Conservation (phyloP, 2,888 invertebrate genomes). For the Gryllus longicercus region DNA sequence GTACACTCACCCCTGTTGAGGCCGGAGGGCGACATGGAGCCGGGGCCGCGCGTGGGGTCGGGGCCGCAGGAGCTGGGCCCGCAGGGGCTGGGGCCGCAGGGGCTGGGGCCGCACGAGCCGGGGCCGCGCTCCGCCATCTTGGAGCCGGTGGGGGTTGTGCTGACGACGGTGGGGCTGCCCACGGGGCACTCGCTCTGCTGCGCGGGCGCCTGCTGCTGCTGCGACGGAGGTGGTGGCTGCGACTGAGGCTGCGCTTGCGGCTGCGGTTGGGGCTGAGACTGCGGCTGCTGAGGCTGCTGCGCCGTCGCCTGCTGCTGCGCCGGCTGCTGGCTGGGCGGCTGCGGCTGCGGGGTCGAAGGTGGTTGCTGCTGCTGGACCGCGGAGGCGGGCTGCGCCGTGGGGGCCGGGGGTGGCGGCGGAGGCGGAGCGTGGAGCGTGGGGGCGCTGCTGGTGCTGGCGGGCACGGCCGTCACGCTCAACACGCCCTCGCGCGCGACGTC, state of each 20-base stretch:
- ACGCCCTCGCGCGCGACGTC: conserved; percentile 68
- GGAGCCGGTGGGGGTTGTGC: conserved; percentile 1
- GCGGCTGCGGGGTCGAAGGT: not conserved
- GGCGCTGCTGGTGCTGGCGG: not conserved
- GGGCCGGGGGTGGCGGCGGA: conserved; percentile 11
- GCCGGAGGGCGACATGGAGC: conserved; percentile 70
- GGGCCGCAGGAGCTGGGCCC: conserved; percentile 23
- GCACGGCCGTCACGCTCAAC: conserved; percentile 57
- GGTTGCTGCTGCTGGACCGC: not conserved
- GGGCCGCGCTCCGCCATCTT: not conserved
- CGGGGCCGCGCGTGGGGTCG: conserved; percentile 50
- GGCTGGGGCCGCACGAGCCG: conserved; percentile 32
- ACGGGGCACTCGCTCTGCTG: conserved; percentile 22
- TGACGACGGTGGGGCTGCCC: not conserved
- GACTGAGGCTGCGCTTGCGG: not conserved
- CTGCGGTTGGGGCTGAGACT: not conserved
- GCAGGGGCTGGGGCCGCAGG: conserved; percentile 53
- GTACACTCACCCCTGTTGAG: conserved; percentile 67
- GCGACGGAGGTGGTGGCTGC: conserved; percentile 30
- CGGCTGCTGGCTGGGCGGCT: not conserved
- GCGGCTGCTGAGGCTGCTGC: not conserved
- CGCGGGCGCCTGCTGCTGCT: conserved; percentile 41
- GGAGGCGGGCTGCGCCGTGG: not conserved
- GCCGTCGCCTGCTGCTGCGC: conserved; percentile 27
- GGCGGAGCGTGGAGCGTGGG: not conserved